Base-by-base conservation (phyloP, 2,797 vertebrate genomes). In the Sebastes reedi region DNA sequence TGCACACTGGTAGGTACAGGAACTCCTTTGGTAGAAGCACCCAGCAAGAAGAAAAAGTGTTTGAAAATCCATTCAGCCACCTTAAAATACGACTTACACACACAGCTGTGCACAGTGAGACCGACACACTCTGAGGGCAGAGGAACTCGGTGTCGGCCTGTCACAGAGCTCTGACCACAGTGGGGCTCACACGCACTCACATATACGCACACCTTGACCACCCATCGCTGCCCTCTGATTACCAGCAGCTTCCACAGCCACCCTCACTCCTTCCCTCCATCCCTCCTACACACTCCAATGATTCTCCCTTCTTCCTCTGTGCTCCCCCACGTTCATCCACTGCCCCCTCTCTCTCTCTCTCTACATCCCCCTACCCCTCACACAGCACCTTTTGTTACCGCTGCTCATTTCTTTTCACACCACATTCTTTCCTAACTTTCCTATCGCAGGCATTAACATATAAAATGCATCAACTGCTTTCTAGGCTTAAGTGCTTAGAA, bases 141-240 rank as follows among this genome's bases (percentile, higher is more conserved):
- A 87, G 83, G 87, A 90, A 88, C 81, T 75, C 54, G 16, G 80
- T 83, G 87, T 88, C 10, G 58, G 89, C 72, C 90, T 88, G 89
- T 94, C 91, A 94, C 92, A 91, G 88, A 83, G 88, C 42, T 64
- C 71, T 93, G 90, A 79, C 87, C 91, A 87, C 86, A 90, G 86
- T 65, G 71, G 84, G 87, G 34, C 59, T 54, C 78, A n/a, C 72
- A 55, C 79, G 46, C 82, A 77, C 81, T 72, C 87, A 79, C 83
- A 73, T 77, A 72, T 66, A 87, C 27, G 11, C 84, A 83, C 77
- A 91, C 91, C 87, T 88, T 92, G 90, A 93, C 89, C 91, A 89
- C 93, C 91, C 93, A 91, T 92, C 91, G 90, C 91, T 92, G 87
- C 86, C 84, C 84, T 90, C 87, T 93, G 93, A 94, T 94, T 93